phyloP scores from a whole-genome alignment of 1,140 invertebrate genomes.

The Drosophila tropicalis region DNA sequence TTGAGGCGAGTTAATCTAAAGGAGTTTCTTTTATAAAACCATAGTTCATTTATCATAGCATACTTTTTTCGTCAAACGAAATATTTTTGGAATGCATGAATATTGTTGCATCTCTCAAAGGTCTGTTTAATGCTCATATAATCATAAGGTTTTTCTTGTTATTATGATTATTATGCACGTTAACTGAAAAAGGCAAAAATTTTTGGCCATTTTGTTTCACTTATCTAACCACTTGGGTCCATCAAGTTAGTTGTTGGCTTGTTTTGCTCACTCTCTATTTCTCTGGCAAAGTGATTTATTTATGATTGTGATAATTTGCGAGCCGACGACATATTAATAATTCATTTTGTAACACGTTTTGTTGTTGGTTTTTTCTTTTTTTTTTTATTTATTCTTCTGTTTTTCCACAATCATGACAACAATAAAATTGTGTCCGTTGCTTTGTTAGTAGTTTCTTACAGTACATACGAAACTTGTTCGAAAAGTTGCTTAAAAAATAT shows the following conservation, averaged over 20 bases:
- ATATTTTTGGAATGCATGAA: background rate
- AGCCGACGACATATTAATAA: slow-evolving; percentile 14
- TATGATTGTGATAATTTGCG: slow-evolving; percentile 22
- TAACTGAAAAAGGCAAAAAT: slow-evolving; percentile 16
- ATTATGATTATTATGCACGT: slow-evolving; percentile 5
- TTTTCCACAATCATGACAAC: background rate
- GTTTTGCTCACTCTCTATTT: background rate
- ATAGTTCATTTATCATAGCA: background rate
- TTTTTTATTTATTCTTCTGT: background rate
- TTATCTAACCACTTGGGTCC: slow-evolving; percentile 35
- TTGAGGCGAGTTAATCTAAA: background rate
- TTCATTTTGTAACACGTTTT: slow-evolving; percentile 5
- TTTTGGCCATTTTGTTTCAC: slow-evolving; percentile 48
- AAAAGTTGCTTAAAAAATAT: too few relatives aligned
- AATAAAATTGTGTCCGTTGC: background rate
- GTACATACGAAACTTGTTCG: background rate
- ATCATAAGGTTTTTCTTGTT: background rate
- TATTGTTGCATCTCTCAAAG: slow-evolving; percentile 15
- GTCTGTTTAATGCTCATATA: slow-evolving; percentile 41
- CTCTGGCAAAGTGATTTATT: slow-evolving; percentile 5
- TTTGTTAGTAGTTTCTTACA: background rate
- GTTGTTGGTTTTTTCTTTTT: background rate
- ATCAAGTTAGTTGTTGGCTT: slow-evolving; percentile 17
- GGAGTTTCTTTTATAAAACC: background rate
- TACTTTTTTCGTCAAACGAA: background rate